Base-by-base conservation (phyloP, 2,888 invertebrate species). In the Agrochola circellaris region DNA sequence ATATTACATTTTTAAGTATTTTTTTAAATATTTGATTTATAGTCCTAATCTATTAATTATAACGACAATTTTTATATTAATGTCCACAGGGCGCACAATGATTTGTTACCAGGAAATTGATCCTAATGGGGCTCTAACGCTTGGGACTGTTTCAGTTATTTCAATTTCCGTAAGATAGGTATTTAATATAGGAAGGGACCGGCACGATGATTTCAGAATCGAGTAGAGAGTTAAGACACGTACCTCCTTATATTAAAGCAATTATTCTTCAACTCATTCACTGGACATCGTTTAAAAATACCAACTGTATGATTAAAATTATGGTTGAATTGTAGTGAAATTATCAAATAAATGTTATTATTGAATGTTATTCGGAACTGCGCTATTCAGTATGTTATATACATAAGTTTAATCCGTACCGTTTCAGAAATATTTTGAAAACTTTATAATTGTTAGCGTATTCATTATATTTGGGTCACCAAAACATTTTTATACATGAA, bases 121-220 rank as follows among this genome's bases (percentile, higher is more conserved):
- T 86, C 88, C 90, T 91, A 91, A 90, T 87, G 89, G 88, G 87
- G 15, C 51, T 82, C 86, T 87, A 71, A 68, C 67, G 69, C 70
- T 79, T 70, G 86, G 87, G 86, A 86, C 88, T 87, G 90, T 90
- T 91, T 90, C 89, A 89, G 89, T 91, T 84, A 92, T 93, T 92
- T 90, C 91, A 93, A 92, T 93, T 93, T 93, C 91, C 91, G 88
- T 90, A 87, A 89, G 89, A 91, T 87, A 89, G 86, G 86, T 89
- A 90, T 92, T 92, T 90, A 91, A 91, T 92, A 92, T 90, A 90
- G 91, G 91, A 89, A 89, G 83, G 90, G 91, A 84, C 89, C 82
- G 83, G 73, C 82, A 82, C 82, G 86, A 88, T 87, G 77, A 88
- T 88, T 90, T 82, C 85, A 72, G 76, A 83, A 81, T 58, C 60